Base-by-base conservation (phyloP, 2,888 invertebrate genomes). In the Actias luna region DNA sequence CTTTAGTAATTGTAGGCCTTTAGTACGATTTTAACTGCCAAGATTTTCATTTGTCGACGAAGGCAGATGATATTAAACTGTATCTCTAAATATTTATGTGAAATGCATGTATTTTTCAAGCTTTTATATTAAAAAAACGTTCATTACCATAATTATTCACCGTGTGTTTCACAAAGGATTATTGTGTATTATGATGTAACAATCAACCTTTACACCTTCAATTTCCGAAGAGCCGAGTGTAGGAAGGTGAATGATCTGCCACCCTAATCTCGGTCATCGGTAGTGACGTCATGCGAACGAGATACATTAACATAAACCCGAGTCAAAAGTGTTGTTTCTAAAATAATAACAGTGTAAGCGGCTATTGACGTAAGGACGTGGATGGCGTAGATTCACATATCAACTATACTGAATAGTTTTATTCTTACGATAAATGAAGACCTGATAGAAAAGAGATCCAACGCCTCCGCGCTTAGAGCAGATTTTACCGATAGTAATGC, bases 181-280 rank as follows among this genome's bases (percentile, higher is more conserved):
- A n/a, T n/a, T n/a, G n/a, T n/a, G n/a, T n/a, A n/a, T n/a, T n/a
- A 76, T 87, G 86, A 87, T 85, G 87, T 85, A 87, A 88, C 74
- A 70, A 67, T 71, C 80, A 85, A 87, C 89, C 88, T 89, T 88
- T 79, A 82, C 88, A 74, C 89, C 88, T 77, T 87, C 89, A 66
- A 73, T 74, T 77, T 81, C 77, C 78, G 77, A 71, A 68, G 65
- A 71, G 64, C 64, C 64, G 59, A 63, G 73, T 71, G 80, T 80
- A 75, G 79, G 73, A 66, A 63, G 64, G 84, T 80, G 85, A 82
- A 80, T 76, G 70, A 73, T 77, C 77, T 71, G 74, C 76, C 74
- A 79, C 82, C 83, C 80, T 83, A 77, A 83, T 80, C 77, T 77
- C 79, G 80, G 77, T 82, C 81, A 80, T 76, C 76, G 72, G 65